Percentiles rank a stretch among this genome's conserved stretches.
Evolutionary conservation across 2,888 invertebrate species (phyloP).

Genomic region (Anagyrus pseudococci): DNA sequence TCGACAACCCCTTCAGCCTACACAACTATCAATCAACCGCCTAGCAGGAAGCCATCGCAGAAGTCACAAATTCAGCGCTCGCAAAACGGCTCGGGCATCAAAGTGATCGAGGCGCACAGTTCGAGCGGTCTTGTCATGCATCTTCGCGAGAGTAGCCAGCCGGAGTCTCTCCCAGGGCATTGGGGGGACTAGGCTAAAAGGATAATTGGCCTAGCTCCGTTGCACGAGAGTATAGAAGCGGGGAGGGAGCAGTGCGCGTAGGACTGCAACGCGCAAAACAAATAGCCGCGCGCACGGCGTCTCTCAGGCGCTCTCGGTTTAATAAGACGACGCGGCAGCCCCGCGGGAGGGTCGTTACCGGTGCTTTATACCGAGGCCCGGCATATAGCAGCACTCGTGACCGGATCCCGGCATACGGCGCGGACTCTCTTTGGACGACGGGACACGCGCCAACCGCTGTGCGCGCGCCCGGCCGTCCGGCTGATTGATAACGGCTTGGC

Average conservation of each 20-base stretch:
- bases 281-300: conserved; percentile 8
- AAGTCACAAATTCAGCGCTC: too few species aligned
- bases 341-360: conserved; percentile 13
- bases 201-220: conserved; percentile 23
- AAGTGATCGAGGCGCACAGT: too few species aligned
- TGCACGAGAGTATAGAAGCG: neutral
- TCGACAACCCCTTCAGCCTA: too few species aligned
- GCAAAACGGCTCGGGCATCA: too few species aligned
- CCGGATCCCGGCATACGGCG: conserved; percentile 25
- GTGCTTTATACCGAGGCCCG: conserved; percentile 1
- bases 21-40: too few species aligned
- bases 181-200: too few species aligned
- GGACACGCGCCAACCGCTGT: neutral
- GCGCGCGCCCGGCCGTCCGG: neutral
- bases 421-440: neutral
- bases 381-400: conserved; percentile 32
- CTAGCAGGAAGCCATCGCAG: too few species aligned
- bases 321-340: conserved; percentile 27
- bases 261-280: conserved; percentile 14
- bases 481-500: conserved; percentile 29
- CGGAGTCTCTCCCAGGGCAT: too few species aligned
- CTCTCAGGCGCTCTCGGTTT: conserved; percentile 11
- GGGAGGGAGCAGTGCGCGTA: neutral
- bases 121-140: too few species aligned
- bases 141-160: neutral